Evolutionary conservation across 1,140 invertebrate genomes (phyloP), one percentile per base, ranked within the genome.

Genomic region (Hydropsyche tenuis): DNA sequence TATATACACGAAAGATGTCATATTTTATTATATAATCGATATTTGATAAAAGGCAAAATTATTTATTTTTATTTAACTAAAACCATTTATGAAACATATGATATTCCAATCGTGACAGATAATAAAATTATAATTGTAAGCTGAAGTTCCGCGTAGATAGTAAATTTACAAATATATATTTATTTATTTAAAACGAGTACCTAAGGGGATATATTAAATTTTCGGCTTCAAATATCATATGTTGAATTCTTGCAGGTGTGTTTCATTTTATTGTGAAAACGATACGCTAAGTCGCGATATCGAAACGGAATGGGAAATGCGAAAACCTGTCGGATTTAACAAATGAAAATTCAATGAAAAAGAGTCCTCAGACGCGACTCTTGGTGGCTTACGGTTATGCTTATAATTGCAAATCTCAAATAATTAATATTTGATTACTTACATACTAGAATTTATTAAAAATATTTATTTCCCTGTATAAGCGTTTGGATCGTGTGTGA

Each of bases 61-160:
- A 70, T 70, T 56, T 37, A 37, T 70, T 70, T 70, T 48, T 72
- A 63, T 43, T 46, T 12, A 45, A 43, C 14, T 14, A 69, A 53
- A 51, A 69, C 25, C 25, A 56, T 53, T 37, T 12, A 69, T 30
- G 22, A 7, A 46, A 46, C 20, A 68, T 68, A 68, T 25, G 18
- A 56, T 56, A 56, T 70, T 75, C 51, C 66, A 76, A 76, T 76
- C 75, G 75, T 76, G 75, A 76, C 75, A 73, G 75, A 76, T 76
- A 76, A 76, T 76, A 76, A 76, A 37, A 68, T 27, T 45, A 69
- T 76, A 76, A 71, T 71, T 76, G 16, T 76, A 76, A 76, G 72
- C 30, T 69, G 22, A 74, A 70, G 68, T 69, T 76, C 62, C 71
- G 62, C 69, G 62, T 72, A 72, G 72, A 18, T 73, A 73, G 72